Percentiles rank a stretch among this genome's conserved stretches.
phyloP scores from a whole-genome alignment of 2,113 vertebrate genomes.

The Bettongia penicillata region DNA sequence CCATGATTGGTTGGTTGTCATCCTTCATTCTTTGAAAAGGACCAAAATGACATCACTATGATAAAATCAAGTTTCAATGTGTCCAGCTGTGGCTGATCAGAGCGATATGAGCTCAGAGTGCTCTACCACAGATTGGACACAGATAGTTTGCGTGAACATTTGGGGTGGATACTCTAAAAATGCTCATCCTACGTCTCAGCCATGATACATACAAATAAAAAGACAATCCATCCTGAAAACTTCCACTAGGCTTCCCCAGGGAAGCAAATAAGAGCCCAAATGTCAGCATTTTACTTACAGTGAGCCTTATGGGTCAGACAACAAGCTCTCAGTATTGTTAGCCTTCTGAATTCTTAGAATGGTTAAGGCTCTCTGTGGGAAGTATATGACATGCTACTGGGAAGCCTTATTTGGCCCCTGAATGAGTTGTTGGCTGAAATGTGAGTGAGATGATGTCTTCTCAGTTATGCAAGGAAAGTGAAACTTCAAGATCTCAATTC shows the following conservation, averaged over 20 bases:
- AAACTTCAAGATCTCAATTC: background rate
- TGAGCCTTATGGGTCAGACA: background rate
- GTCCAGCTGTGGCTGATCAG: no score
- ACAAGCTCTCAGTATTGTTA: background rate
- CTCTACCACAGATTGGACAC: no score
- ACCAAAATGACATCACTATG: no score
- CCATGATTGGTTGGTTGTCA: background rate
- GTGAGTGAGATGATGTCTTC: background rate
- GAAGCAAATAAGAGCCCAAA: background rate
- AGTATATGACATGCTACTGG: background rate
- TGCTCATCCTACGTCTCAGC: background rate
- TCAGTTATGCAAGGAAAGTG: background rate
- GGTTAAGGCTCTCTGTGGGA: background rate
- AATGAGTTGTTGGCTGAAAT: background rate
- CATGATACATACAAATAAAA: background rate
- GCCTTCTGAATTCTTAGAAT: constrained; percentile 3
- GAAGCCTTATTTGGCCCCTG: background rate
- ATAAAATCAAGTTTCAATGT: no score
- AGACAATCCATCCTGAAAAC: background rate
- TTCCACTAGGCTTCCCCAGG: background rate
- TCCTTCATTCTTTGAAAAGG: no score
- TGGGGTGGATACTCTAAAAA: no score
- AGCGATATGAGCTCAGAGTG: no score
- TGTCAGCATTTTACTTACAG: background rate
- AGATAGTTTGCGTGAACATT: no score